Conservation (phyloP, 2,888 invertebrate genomes). For the Drymonia ruficornis region DNA sequence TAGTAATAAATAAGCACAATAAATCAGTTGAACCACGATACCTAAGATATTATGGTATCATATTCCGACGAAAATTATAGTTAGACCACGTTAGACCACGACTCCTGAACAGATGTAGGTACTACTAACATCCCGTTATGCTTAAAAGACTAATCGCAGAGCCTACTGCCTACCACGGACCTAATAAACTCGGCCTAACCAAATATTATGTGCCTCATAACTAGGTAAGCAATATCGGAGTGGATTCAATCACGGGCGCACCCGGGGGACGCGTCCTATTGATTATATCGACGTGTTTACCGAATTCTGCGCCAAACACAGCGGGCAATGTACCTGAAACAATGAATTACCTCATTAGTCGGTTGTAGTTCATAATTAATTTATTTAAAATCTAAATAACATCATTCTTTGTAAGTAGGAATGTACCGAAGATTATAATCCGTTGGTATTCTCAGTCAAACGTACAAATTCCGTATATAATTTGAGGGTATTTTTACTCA, state of each 20-base stretch:
- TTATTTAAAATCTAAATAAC: too few species aligned
- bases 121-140: background rate
- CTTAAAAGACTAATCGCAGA: background rate
- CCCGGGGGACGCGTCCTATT: constrained; percentile 17
- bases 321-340: constrained; percentile 39
- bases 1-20: too few species aligned
- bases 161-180: background rate
- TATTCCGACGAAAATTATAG: too few species aligned
- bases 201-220: background rate
- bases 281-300: constrained; percentile 13
- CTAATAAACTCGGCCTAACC: background rate
- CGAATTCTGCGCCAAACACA: constrained; percentile 14
- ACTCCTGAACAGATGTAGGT: background rate
- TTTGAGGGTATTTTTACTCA: too few species aligned
- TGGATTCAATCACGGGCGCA: background rate
- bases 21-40: too few species aligned
- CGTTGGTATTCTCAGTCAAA: too few species aligned
- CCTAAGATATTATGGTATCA: too few species aligned
- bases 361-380: too few species aligned
- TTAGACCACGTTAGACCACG: too few species aligned
- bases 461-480: too few species aligned
- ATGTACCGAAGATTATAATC: too few species aligned
- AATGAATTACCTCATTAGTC: constrained; percentile 11
- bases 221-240: background rate
- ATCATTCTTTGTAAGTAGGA: too few species aligned